Base-by-base conservation (phyloP, 2,113 vertebrate genomes). In the Urocitellus parryii region DNA sequence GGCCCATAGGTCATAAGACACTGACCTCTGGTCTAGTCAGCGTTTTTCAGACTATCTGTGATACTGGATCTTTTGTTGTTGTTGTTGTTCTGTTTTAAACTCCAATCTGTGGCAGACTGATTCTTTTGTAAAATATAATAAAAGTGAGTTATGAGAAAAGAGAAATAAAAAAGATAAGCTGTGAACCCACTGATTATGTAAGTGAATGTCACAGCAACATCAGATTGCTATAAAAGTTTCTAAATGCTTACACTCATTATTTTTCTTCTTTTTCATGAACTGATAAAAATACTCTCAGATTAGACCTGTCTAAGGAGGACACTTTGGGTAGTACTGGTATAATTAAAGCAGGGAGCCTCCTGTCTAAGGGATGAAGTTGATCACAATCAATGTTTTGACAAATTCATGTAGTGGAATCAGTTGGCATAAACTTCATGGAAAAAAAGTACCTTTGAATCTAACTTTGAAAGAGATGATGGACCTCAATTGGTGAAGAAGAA, bases 91-190 rank as follows among this genome's bases (percentile, higher is more conserved):
- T 51, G 48, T 51, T 34, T 18, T 11, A 88, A 96, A 80, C 76
- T 88, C 68, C 25, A 48, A 24, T n/a, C 45, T 74, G 56, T 78
- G 77, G 56, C 45, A 89, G 45, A 73, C 48, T n/a, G 22, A 34
- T 56, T 88, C 29, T 93, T 78, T 78, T 53, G 13, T 82, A 82
- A 96, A 72, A 67, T 39, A 56, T 22, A 94, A 94, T 70, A 78
- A 88, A 97, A 93, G 39, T 81, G 42, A 97, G 82, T 93, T 92
- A 73, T 45, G 74, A 95, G 20, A 92, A 94, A 92, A 94, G 25
- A 58, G 25, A 94, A 95, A 74, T 82, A 6, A 78, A 90, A 82
- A 85, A 63, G 45, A 73, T 42, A 82, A 96, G 89, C 74, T 61
- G 32, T 48, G 87, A 94, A 51, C 25, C 53, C 5, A 8, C 11